A percentile compares a stretch with the other conserved stretches of the same genome.
Evolutionary conservation across 2,888 invertebrate genomes (phyloP).

Genomic region (Sphinx pinastri): DNA sequence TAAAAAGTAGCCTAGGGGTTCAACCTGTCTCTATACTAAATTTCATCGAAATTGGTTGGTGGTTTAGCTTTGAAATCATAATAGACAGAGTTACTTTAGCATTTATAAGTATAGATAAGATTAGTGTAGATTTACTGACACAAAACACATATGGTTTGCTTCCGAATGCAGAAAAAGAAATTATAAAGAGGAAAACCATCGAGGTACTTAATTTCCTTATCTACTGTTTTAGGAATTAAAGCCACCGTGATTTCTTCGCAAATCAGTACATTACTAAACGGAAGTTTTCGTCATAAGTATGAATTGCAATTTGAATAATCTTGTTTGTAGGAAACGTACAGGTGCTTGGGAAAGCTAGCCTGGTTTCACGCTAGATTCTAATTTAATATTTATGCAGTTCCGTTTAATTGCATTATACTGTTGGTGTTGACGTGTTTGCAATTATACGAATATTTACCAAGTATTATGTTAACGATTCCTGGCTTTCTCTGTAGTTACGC

Average conservation of each 20-base stretch:
- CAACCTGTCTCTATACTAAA: too few relatives aligned
- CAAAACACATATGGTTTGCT: not conserved
- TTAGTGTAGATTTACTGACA: too few relatives aligned
- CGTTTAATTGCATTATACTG: not conserved
- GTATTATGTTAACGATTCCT: too few relatives aligned
- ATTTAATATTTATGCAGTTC: not conserved
- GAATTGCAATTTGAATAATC: constrained; percentile 15
- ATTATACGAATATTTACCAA: too few relatives aligned
- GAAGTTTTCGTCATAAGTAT: constrained; percentile 16
- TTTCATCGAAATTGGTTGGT: too few relatives aligned
- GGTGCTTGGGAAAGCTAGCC: not conserved
- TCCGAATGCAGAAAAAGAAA: not conserved
- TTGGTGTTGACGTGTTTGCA: not conserved
- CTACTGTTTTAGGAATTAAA: not conserved
- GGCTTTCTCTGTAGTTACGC: too few relatives aligned
- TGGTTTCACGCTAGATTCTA: not conserved
- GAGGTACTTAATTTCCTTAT: not conserved
- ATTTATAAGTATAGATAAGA: too few relatives aligned
- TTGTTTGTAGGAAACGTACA: not conserved
- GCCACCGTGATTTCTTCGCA: not conserved
- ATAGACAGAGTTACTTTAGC: too few relatives aligned
- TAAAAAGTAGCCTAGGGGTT: too few relatives aligned
- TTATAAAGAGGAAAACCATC: not conserved
- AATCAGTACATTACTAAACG: not conserved
- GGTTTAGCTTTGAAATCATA: too few relatives aligned